Base-by-base conservation (phyloP, 1,140 invertebrate genomes). In the Drosophila lacteicornis region DNA sequence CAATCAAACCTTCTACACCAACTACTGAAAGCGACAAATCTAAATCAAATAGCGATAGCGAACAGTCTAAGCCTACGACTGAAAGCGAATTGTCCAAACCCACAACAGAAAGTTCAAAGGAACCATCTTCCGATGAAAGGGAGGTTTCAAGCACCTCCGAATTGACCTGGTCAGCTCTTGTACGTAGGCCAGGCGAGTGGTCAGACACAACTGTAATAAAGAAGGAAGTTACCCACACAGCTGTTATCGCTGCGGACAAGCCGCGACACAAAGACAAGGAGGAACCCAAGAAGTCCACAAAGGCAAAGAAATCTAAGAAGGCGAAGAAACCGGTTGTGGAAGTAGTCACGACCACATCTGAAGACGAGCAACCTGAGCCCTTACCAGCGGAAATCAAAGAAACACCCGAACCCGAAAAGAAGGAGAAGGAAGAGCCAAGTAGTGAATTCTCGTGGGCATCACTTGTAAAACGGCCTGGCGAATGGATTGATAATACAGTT, bases 401-500 rank as follows among this genome's bases (percentile, higher is more conserved):
- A 56, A 25, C 36, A 9, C 15, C 56, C 12, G 8, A 47, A 27
- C 33, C 22, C 12, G n/a, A 46, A 40, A 19, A 50, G 8, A 63
- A 73, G 17, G 53, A 76, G 13, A 40, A 47, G 7, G 36, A 68
- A 47, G 33, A 50, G 1, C 38, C 62, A 58, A 58, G 50, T 17
- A 68, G 40, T 51, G 57, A 50, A 45, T 86, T 84, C 65, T 91
- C 91, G 1, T 92, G 91, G 91, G 91, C 91, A 11, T 91, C 91
- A 11, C 73, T 92, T 46, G 90, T 92, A 1, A 91, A 82, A 42
- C 66, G 91, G 19, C 91, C 91, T 22, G 91, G 91, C 4, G 91
- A 92, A 75, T 92, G 91, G 91, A 73, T 91, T 45, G 91, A 92
- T 62, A 90, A 77, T 40, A 91, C 81, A 50, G 65, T 91, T 27